Percentiles rank a stretch among this genome's conserved stretches.
These are phyloP conservation scores for Capromys pilorides DNA, from an alignment of 2,797 vertebrate species.

Conservation along the genomic window DNA sequence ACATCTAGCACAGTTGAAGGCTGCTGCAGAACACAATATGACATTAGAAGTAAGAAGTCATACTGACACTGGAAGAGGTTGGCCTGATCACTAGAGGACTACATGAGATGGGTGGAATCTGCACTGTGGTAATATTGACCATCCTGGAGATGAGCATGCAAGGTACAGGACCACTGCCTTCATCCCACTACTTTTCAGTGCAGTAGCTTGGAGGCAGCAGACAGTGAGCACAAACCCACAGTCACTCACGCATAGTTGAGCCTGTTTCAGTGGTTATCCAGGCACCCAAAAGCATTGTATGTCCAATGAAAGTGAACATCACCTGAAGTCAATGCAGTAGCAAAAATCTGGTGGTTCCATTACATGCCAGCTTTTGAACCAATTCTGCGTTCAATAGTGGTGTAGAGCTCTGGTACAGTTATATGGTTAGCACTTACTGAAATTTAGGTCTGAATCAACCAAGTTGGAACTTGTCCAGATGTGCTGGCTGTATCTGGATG, in stretches of 20 bases:
- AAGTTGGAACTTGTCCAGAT: too few relatives aligned
- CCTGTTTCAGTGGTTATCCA: neutral
- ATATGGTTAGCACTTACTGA: too few relatives aligned
- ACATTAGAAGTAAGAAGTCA: neutral
- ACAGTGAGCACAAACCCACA: neutral
- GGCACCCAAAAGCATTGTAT: neutral
- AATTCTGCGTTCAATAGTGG: neutral
- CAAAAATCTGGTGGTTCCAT: neutral
- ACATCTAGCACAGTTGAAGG: neutral
- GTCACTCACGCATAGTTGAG: neutral
- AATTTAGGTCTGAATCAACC: too few relatives aligned
- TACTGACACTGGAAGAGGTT: neutral
- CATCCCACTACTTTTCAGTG: neutral
- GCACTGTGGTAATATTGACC: neutral
- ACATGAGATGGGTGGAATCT: neutral
- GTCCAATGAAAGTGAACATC: neutral
- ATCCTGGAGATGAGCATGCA: neutral
- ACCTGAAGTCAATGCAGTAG: neutral
- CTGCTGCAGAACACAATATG: neutral
- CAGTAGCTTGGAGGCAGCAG: neutral
- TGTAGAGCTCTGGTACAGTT: too few relatives aligned
- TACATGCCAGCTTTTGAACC: neutral
- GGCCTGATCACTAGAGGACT: neutral
- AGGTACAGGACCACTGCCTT: neutral
- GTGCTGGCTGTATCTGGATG: too few relatives aligned